Conservation (phyloP, 2,797 vertebrate genomes). For the Merluccius polli region DNA sequence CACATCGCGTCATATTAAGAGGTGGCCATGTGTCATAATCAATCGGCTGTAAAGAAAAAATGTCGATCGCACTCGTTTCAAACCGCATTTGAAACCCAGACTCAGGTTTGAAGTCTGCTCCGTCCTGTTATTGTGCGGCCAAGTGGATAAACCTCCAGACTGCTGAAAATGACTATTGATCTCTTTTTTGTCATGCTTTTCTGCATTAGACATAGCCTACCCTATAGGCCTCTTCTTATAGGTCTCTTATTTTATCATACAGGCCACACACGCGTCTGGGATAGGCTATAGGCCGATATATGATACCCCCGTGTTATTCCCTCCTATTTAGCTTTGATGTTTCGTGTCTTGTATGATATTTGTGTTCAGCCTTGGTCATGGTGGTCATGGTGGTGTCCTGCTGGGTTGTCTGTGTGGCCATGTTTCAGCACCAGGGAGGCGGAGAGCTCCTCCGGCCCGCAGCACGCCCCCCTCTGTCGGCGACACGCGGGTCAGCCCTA, state of each 20-base stretch:
- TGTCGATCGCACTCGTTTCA: conserved; percentile 39
- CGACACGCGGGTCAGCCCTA: neutral
- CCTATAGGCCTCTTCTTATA: no score
- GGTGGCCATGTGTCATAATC: neutral
- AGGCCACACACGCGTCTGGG: no score
- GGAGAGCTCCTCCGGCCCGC: neutral
- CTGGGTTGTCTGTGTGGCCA: neutral
- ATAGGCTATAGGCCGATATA: no score
- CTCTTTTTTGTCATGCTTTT: conserved; percentile 35
- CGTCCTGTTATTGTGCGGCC: conserved; percentile 46
- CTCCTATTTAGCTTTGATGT: neutral
- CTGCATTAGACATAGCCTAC: conserved; percentile 27
- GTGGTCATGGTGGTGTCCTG: neutral
- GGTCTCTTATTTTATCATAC: no score
- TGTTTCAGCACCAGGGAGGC: neutral
- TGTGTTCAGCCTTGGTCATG: neutral
- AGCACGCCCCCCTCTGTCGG: neutral
- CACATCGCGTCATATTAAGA: neutral
- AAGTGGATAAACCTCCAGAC: conserved; percentile 62
- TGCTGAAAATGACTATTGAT: conserved; percentile 70
- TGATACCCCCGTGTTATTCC: neutral
- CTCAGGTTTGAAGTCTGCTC: conserved; percentile 17
- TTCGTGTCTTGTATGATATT: neutral
- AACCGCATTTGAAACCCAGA: neutral
- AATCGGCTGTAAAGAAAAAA: conserved; percentile 35